Conservation (phyloP, 2,888 invertebrate species). For the Chrysotoxum bicinctum region DNA sequence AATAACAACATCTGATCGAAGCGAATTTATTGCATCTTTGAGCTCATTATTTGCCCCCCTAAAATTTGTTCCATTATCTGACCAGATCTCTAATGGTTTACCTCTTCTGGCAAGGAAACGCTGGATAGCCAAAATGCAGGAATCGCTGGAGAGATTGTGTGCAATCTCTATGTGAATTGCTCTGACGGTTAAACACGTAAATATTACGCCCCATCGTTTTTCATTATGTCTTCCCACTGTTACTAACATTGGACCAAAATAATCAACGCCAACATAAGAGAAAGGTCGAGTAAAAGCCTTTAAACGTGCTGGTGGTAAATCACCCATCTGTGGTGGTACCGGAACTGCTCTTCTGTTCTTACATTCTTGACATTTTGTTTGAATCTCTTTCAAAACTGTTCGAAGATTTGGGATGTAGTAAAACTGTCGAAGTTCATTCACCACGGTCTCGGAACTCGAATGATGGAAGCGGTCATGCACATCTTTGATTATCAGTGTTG, state of each 20-base stretch:
- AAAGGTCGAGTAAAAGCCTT: constrained; percentile 30
- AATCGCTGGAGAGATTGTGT: constrained; percentile 45
- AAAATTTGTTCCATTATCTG: constrained; percentile 70
- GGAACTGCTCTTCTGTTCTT: background rate
- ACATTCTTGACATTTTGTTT: background rate
- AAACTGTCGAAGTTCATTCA: constrained; percentile 20
- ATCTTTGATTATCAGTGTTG: background rate
- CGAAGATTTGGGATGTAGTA: constrained; percentile 23
- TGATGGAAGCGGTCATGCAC: background rate
- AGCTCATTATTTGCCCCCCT: constrained; percentile 38
- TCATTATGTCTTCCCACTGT: constrained; percentile 36
- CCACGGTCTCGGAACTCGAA: constrained; percentile 8
- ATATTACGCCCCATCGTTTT: constrained; percentile 51
- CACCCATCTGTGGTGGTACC: background rate
- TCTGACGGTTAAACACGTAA: constrained; percentile 60
- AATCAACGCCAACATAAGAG: constrained; percentile 28
- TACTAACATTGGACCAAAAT: constrained; percentile 54
- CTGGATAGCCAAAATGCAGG: constrained; percentile 52
- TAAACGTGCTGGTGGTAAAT: constrained; percentile 12
- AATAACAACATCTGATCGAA: background rate
- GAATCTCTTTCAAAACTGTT: constrained; percentile 18
- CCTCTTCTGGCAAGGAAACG: constrained; percentile 51
- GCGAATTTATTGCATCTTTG: background rate
- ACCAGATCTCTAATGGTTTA: constrained; percentile 31
- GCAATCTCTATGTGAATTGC: constrained; percentile 41